phyloP scores from a whole-genome alignment of 2,888 invertebrate genomes.

The Phragmatobia fuliginosa region DNA sequence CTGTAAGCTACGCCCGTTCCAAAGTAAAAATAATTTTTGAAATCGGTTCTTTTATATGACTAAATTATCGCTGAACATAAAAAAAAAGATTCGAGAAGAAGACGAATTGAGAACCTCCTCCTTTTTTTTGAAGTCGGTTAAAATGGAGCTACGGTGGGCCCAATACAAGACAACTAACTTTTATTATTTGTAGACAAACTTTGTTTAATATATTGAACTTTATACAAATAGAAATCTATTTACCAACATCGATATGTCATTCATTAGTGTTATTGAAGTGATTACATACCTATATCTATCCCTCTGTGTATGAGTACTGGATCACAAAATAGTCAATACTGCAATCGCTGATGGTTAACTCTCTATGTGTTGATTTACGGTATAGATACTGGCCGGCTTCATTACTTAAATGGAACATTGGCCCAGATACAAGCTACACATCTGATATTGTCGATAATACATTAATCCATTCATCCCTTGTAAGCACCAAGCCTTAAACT shows the following conservation, averaged over 20 bases:
- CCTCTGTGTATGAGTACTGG: not conserved
- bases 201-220: not conserved
- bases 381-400: conserved; percentile 41
- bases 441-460: conserved; percentile 14
- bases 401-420: conserved; percentile 52
- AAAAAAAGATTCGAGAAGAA: too few relatives aligned
- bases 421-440: conserved; percentile 15
- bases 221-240: not conserved
- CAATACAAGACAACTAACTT: not conserved
- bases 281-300: not conserved
- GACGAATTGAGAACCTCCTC: too few relatives aligned
- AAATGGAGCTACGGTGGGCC: too few relatives aligned
- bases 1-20: too few relatives aligned
- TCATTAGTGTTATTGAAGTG: not conserved
- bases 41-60: too few relatives aligned
- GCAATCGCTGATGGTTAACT: conserved; percentile 19
- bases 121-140: too few relatives aligned
- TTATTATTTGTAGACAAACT: not conserved
- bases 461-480: conserved; percentile 10
- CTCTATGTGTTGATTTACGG: conserved; percentile 52
- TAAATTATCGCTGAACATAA: too few relatives aligned
- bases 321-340: conserved; percentile 38
- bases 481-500: not conserved
- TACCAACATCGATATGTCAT: not conserved
- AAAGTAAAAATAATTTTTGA: too few relatives aligned